phyloP scores from a whole-genome alignment of 2,888 invertebrate species.

The Daptonema setosum region DNA sequence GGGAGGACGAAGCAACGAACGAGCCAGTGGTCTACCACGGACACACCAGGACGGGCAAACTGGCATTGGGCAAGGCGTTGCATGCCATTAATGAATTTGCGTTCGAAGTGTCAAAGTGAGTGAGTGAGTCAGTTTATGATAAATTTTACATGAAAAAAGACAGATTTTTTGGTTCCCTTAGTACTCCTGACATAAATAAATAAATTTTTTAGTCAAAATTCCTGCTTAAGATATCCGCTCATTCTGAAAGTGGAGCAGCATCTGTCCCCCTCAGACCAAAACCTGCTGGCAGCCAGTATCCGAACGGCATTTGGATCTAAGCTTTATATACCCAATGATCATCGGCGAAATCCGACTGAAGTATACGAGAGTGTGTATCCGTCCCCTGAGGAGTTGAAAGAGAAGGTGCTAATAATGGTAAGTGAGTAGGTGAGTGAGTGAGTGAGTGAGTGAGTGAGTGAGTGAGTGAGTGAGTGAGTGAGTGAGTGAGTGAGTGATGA shows the following conservation, averaged over 20 bases:
- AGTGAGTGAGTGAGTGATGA: too few relatives aligned
- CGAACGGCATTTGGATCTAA: conserved; percentile 27
- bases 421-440: too few relatives aligned
- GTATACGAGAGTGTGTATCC: background rate
- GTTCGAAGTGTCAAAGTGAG: conserved; percentile 29
- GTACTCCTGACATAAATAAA: too few relatives aligned
- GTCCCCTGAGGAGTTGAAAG: background rate
- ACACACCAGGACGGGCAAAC: conserved; percentile 35
- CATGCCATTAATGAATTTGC: conserved; percentile 33
- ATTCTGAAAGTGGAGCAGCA: conserved; percentile 36
- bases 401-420: background rate
- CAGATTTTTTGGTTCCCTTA: too few relatives aligned
- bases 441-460: too few relatives aligned
- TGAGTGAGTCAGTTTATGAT: too few relatives aligned
- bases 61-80: conserved; percentile 30
- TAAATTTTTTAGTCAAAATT: too few relatives aligned
- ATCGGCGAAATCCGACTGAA: background rate
- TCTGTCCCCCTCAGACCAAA: conserved; percentile 32
- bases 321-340: conserved; percentile 6
- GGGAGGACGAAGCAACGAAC: conserved; percentile 33
- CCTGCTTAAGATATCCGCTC: conserved; percentile 37
- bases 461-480: too few relatives aligned
- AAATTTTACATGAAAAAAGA: too few relatives aligned
- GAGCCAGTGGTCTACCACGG: conserved; percentile 37
- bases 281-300: conserved; percentile 28